Base-by-base conservation (phyloP, 2,888 invertebrate species). In the Brachyopa scutellaris region DNA sequence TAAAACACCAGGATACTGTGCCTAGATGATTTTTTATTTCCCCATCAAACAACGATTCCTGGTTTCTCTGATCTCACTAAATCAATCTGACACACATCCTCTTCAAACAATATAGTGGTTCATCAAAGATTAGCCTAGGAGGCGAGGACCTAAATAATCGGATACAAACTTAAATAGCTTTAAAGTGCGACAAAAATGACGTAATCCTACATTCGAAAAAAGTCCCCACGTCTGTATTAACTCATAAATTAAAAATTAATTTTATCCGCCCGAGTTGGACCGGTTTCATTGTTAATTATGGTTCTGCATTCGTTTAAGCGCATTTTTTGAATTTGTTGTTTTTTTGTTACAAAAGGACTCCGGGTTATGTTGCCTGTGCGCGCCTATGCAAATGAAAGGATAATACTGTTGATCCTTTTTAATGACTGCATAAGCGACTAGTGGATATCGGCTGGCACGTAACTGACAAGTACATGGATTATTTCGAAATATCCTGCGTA, bases 401-500 rank as follows among this genome's bases (percentile, higher is more conserved):
- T 77, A 66, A 77, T 47, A 70, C 82, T 38, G 70, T 77, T 82
- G 82, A 82, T 82, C 76, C 82, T 40, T 59, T 66, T 76, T 82
- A 82, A 82, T 82, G 77, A 82, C 80, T 80, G 57, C 55, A 69
- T 79, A 74, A 69, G 73, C 21, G 79, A 79, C 80, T 76, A 69
- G 59, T 59, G n/a, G n/a, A n/a, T n/a, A 69, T 62, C 45, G 62
- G 51, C n/a, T 55, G 55, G 36, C 55, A 45, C 45, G 49, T 59
- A 82, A 61, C 62, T 76, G 80, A 76, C 80, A 82, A 70, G 57
- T 78, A 72, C 59, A 53, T 36, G 77, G 77, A 82, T 82, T 82
- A 82, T 49, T 76, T 31, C 33, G 13, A 77, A n/a, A n/a, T 62
- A 64, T 47, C 36, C 23, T 53, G 38, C 61, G 55, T 62, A 69